Evolutionary conservation across 2,797 vertebrate species (phyloP).

Genomic region (Eurystomus glaucurus): DNA sequence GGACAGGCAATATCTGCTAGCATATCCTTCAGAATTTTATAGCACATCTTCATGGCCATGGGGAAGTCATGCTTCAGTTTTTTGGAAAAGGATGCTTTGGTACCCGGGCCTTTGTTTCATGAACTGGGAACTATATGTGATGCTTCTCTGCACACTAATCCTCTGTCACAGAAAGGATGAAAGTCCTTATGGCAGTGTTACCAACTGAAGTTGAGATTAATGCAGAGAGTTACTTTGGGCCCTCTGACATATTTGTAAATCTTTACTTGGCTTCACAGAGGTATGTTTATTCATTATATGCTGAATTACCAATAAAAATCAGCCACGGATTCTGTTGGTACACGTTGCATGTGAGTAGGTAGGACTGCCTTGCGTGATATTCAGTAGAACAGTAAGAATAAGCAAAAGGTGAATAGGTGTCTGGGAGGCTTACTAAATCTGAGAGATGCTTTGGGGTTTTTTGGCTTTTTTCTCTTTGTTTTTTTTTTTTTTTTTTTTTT

Average conservation of each 20-base stretch:
- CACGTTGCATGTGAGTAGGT: neutral
- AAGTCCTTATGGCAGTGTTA: neutral
- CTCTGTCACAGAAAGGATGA: neutral
- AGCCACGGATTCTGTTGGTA: neutral
- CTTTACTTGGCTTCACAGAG: neutral
- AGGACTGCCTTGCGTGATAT: neutral
- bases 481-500: neutral
- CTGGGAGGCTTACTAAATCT: neutral
- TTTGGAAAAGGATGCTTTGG: neutral
- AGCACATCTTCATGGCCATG: neutral
- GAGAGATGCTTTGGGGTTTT: neutral
- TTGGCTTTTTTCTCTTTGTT: neutral
- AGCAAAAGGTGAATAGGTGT: neutral
- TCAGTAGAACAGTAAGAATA: neutral
- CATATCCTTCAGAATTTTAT: neutral
- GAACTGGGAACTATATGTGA: neutral
- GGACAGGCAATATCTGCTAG: neutral
- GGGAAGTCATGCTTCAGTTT: neutral
- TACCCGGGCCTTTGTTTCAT: neutral
- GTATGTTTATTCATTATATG: neutral
- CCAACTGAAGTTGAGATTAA: neutral
- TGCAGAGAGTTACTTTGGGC: neutral
- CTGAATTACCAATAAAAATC: neutral
- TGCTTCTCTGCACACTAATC: neutral
- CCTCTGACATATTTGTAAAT: neutral